phyloP scores from a whole-genome alignment of 2,113 vertebrate genomes.

The Macrotus californicus region DNA sequence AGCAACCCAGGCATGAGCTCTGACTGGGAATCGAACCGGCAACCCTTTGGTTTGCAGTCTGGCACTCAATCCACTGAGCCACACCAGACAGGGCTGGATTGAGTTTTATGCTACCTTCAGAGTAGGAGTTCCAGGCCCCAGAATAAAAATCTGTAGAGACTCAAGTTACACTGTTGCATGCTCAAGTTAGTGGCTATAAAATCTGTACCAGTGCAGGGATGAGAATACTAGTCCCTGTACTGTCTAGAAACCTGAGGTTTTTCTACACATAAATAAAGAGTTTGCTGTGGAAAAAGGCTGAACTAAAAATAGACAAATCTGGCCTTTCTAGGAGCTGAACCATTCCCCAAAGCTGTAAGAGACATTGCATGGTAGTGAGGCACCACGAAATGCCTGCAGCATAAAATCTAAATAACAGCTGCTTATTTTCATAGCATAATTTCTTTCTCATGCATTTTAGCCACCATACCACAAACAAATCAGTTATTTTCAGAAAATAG shows the following conservation, averaged over 20 bases:
- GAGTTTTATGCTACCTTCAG: background rate
- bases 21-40: no score
- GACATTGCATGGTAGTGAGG: background rate
- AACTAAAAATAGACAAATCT: background rate
- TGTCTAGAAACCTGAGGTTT: background rate
- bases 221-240: background rate
- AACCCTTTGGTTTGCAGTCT: no score
- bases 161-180: constrained; percentile 26
- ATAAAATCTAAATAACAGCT: constrained; percentile 6
- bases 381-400: background rate
- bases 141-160: constrained; percentile 22
- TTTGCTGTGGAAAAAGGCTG: background rate
- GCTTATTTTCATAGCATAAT: background rate
- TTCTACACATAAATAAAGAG: background rate
- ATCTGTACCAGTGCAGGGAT: background rate
- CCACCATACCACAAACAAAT: background rate
- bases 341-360: background rate
- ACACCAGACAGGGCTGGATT: background rate
- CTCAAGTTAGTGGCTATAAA: background rate
- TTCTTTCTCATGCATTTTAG: background rate
- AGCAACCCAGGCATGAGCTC: no score
- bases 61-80: no score
- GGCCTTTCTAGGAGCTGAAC: background rate
- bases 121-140: background rate
- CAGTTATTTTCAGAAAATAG: background rate